A percentile compares a stretch with the other conserved stretches of the same genome.
These are phyloP conservation scores for Chelmon rostratus DNA, from an alignment of 2,797 vertebrate species.

Conservation along the genomic window DNA sequence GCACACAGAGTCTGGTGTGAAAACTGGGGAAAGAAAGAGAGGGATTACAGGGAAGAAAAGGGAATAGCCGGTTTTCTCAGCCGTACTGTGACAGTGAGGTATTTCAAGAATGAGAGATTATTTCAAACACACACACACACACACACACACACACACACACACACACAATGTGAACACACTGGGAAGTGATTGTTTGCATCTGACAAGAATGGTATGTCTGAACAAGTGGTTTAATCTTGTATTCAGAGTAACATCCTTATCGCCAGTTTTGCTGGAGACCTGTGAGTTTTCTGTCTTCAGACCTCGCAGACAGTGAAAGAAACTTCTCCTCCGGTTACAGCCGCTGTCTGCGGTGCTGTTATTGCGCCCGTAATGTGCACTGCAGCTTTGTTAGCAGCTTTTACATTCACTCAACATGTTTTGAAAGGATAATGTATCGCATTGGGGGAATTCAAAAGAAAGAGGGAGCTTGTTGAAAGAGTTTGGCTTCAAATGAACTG, in stretches of 20 bases:
- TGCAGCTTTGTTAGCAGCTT: conserved; percentile 9
- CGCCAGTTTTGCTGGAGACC: conserved; percentile 2
- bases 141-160: conserved; percentile 35
- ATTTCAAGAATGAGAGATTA: conserved; percentile 81
- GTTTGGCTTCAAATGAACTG: background rate
- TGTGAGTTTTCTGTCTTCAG: background rate
- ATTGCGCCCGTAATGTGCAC: background rate
- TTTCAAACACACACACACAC: conserved; percentile 54
- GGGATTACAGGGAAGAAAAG: conserved; percentile 80
- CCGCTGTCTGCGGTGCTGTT: background rate
- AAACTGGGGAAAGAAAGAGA: conserved; percentile 67
- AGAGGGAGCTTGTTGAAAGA: background rate
- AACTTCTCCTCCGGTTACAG: background rate
- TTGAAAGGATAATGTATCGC: background rate
- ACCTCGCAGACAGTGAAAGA: background rate
- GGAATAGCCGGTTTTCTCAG: conserved; percentile 71
- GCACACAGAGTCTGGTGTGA: conserved; percentile 62
- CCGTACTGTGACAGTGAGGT: conserved; percentile 72
- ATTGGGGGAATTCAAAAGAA: background rate
- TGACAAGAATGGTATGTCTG: conserved; percentile 53
- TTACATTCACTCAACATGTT: conserved; percentile 5
- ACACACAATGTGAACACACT: conserved; percentile 57
- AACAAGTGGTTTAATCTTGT: conserved; percentile 58
- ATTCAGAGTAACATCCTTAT: conserved; percentile 44
- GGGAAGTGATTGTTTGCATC: conserved; percentile 62